These are phyloP conservation scores for Setophaga coronata DNA, from an alignment of 2,113 vertebrate species.

Conservation along the genomic window DNA sequence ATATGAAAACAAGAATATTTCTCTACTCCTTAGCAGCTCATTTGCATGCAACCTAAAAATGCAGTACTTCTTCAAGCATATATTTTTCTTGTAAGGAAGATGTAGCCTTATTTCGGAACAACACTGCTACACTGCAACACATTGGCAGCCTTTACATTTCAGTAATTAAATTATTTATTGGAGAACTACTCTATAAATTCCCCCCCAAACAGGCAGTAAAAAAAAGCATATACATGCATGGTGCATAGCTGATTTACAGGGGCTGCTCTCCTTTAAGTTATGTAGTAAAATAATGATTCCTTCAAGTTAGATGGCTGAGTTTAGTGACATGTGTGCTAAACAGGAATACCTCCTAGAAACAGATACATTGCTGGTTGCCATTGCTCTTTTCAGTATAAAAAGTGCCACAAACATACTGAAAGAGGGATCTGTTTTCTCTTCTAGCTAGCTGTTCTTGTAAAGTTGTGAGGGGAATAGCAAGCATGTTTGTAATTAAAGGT, in stretches of 20 bases:
- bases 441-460: background rate
- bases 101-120: background rate
- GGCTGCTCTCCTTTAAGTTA: background rate
- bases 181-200: conserved; percentile 14
- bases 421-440: background rate
- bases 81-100: background rate
- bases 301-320: background rate
- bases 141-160: background rate
- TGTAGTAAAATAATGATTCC: background rate
- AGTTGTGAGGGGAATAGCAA: conserved; percentile 3
- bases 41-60: background rate
- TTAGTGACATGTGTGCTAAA: background rate
- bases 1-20: background rate
- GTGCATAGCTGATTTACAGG: background rate
- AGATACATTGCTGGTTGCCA: background rate
- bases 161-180: conserved; percentile 45
- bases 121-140: background rate
- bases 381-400: background rate
- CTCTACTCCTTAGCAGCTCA: background rate
- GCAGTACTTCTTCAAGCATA: background rate
- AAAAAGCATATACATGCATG: background rate
- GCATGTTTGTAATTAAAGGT: conserved; percentile 31
- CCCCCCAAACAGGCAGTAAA: background rate
- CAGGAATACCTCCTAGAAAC: background rate
- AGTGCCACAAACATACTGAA: background rate